A percentile compares a stretch with the other conserved stretches of the same genome.
Evolutionary conservation across 1,140 invertebrate species (phyloP).

Genomic region (Mamestra configurata): DNA sequence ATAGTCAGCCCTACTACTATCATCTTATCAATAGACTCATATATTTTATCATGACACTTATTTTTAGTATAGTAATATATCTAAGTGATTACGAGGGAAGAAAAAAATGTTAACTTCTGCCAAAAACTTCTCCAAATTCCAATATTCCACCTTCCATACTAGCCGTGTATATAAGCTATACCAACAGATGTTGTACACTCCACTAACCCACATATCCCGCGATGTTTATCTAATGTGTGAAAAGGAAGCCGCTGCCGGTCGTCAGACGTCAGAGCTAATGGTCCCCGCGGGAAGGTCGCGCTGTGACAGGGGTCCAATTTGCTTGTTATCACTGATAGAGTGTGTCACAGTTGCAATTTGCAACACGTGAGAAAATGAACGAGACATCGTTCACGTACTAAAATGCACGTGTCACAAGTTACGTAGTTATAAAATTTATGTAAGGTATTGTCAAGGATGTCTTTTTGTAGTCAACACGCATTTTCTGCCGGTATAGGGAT

Average conservation of each 20-base stretch:
- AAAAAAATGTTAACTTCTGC: no score
- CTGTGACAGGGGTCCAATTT: background rate
- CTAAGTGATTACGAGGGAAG: no score
- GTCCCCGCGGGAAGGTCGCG: background rate
- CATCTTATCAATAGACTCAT: no score
- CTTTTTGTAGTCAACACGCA: no score
- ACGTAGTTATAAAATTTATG: background rate
- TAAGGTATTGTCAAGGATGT: background rate
- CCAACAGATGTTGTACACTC: no score
- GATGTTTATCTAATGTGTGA: conserved; percentile 4
- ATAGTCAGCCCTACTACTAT: no score
- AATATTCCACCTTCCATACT: no score
- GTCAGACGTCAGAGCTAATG: background rate
- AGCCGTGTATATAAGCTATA: no score
- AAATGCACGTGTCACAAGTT: background rate
- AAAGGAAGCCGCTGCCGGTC: background rate
- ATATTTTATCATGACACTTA: no score
- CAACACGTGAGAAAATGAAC: background rate
- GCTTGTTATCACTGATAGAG: background rate
- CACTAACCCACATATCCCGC: background rate
- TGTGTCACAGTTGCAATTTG: background rate
- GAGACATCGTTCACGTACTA: background rate
- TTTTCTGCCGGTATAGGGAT: no score
- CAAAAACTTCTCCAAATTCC: no score
- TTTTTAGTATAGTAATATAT: no score